Conservation (phyloP, 2,888 invertebrate genomes). For the Dynastes hyllus region DNA sequence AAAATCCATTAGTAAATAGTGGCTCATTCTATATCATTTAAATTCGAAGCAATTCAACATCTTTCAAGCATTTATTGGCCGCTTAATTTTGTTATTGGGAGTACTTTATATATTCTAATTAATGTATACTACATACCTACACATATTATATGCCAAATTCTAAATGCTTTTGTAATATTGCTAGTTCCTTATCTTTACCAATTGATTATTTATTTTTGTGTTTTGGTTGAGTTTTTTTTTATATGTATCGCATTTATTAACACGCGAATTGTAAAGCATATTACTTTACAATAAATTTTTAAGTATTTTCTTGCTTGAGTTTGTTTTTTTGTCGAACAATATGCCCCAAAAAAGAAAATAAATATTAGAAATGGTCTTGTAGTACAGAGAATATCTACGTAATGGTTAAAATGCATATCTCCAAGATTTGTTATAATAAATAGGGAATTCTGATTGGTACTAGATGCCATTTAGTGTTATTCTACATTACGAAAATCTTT, state of each 20-base stretch:
- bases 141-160: conserved; percentile 21
- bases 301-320: not conserved
- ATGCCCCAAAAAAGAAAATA: not conserved
- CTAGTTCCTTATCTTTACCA: conserved; percentile 36
- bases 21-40: too few species aligned
- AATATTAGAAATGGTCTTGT: too few species aligned
- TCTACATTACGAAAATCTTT: too few species aligned
- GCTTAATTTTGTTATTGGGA: conserved; percentile 17
- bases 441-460: too few species aligned
- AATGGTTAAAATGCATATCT: too few species aligned
- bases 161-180: conserved; percentile 44
- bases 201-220: conserved; percentile 37
- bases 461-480: too few species aligned
- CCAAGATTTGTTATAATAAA: too few species aligned
- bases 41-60: too few species aligned
- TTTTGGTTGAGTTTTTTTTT: conserved; percentile 34
- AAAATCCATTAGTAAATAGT: too few species aligned
- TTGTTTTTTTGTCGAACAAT: not conserved
- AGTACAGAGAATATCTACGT: too few species aligned
- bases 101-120: conserved; percentile 30
- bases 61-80: not conserved
- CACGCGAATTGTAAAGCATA: conserved; percentile 44
- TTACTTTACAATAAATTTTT: conserved; percentile 43
- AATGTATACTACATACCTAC: not conserved
- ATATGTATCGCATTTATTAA: conserved; percentile 37